phyloP scores from a whole-genome alignment of 2,113 vertebrate species.

The Gambusia affinis region DNA sequence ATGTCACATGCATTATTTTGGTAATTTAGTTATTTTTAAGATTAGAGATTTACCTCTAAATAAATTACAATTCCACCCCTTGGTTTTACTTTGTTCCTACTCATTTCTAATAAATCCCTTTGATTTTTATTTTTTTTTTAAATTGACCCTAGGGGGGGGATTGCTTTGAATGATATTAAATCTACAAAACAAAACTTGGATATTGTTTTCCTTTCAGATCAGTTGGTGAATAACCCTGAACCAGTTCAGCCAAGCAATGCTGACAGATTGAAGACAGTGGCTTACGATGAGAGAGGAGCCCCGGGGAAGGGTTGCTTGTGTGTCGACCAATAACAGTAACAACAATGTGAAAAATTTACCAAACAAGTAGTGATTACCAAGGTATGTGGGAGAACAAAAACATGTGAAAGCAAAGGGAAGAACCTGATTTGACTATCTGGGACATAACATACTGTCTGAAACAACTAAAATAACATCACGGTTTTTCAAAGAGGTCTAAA shows the following conservation, averaged over 20 bases:
- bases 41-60: not conserved
- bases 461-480: not conserved
- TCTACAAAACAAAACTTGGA: not conserved
- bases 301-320: conserved; percentile 1
- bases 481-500: not conserved
- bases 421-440: conserved; percentile 12
- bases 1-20: not conserved
- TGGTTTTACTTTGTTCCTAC: not conserved
- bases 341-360: conserved; percentile 11
- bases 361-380: conserved; percentile 13
- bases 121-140: not conserved
- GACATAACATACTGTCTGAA: not conserved
- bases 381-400: not conserved
- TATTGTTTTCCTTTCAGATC: not conserved
- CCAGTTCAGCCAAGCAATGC: not conserved
- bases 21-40: not conserved
- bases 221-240: rapidly evolving
- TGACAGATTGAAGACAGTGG: conserved; percentile 23
- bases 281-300: not conserved
- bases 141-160: not conserved
- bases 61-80: not conserved
- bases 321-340: conserved; percentile 3
- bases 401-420: not conserved
- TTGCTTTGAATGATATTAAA: not conserved
- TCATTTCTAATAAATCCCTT: not conserved